Base-by-base conservation (phyloP, 2,888 invertebrate genomes). In the Pandemis heparana region DNA sequence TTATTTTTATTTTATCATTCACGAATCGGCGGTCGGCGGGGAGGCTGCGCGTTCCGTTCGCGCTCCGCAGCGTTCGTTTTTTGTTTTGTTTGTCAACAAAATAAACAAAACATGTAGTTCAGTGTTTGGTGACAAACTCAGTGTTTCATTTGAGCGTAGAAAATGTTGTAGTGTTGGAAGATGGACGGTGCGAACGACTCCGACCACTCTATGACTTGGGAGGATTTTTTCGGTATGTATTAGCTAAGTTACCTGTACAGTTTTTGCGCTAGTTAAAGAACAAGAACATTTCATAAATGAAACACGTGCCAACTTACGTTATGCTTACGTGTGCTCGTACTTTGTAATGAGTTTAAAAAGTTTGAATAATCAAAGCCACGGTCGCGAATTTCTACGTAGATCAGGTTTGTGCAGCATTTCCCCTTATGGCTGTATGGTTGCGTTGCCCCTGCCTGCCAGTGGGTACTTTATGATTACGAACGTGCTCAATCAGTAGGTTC, bases 191-290 rank as follows among this genome's bases (percentile, higher is more conserved):
- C 92, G 80, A 94, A 92, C 82, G 96, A 96, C 88, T 96, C 96
- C 81, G 96, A 96, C 89, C 95, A 95, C 83, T 96, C 96, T 87
- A 95, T 96, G 94, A 96, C 96, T 86, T 96, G 96, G 96, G 96
- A 96, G 89, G 96, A 96, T 85, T 96, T 96, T 94, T 96, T 96
- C 85, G 96, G 96, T 96, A 84, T 92, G 96, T 94, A 56, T 23
- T 56, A 53, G 51, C 18, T 18, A 18, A 8, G 7, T 53, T 51
- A 51, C 51, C 51, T 53, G n/a, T 53, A 16, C 16, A 12, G 43
- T 53, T 53, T 53, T 53, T 53, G 53, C 53, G 18, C 16, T 53
- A 8, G 51, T 16, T 51, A 51, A 32, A 32, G 23, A 32, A 32
- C 8, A 18, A 53, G n/a, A 16, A 53, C 53, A n/a, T 53, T 18